Evolutionary conservation across 2,797 vertebrate genomes (phyloP), one percentile per base, ranked within the genome.

Genomic region (Ptychobarbus kaznakovi): DNA sequence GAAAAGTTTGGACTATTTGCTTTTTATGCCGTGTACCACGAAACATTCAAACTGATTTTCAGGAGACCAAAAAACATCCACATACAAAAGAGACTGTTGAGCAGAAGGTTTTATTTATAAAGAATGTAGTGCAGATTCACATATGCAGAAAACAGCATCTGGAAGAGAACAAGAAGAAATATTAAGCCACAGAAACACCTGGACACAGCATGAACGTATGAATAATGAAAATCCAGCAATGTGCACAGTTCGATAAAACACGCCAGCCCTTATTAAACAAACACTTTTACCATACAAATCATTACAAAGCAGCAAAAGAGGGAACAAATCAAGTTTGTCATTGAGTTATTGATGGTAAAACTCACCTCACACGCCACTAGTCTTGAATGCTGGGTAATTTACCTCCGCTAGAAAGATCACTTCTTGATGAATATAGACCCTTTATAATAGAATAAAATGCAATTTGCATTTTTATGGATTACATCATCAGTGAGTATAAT

Each of bases 131-230:
- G 51, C 1, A n/a, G 53, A 78, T 12, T 44, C 38, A 44, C 65
- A 20, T 2, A 18, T 7, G 4, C 25, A 82, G 69, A 73, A 32
- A 16, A 61, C 72, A 65, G 20, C 20, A 75, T 77, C 85, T 87
- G 79, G 38, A 56, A 82, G 0, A 51, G 61, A 66, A 75, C 28
- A 9, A 70, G 22, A 9, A 70, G 18, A 70, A 44, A 49, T 3
- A 66, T 22, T 73, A 15, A 51, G 18, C 53, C 38, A 68, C 25
- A 56, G 18, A 38, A 38, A 38, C 42, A 25, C 7, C 16, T 56
- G 12, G 0, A 44, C 15, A 11, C 38, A 44, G 15, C 38, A 46
- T 18, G 3, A 65, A 65, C 77, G 12, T 11, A 28, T 44, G 8
- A 78, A 61, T 18, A 13, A 35, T 42, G 20, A 38, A 61, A 42